Percentiles rank a stretch among this genome's conserved stretches.
Conservation (phyloP, 2,888 invertebrate species). For the Charanyca ferruginea region DNA sequence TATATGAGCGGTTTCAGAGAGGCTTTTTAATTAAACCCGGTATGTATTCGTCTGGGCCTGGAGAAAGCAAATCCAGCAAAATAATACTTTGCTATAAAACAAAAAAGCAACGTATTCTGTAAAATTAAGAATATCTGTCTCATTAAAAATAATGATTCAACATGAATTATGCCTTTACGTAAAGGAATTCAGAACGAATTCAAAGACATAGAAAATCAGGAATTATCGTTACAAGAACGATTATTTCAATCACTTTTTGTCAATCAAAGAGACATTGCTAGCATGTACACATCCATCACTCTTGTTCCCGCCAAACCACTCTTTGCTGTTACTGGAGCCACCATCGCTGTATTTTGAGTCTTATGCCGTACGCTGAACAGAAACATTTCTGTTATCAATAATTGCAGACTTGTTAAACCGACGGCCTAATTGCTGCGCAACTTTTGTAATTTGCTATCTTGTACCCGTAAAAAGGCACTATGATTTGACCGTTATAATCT, state of each 20-base stretch:
- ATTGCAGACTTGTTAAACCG: conserved; percentile 56
- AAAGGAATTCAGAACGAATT: conserved; percentile 39
- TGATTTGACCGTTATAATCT: conserved; percentile 83
- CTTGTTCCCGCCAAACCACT: conserved; percentile 43
- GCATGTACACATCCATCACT: conserved; percentile 65
- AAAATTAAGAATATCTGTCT: background rate
- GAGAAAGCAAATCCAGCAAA: conserved; percentile 1
- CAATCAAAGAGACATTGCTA: conserved; percentile 59
- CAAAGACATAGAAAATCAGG: conserved; percentile 37
- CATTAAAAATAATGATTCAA: conserved; percentile 37
- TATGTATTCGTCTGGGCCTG: conserved; percentile 8
- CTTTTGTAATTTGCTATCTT: conserved; percentile 72
- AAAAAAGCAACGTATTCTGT: background rate
- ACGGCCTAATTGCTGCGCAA: conserved; percentile 70
- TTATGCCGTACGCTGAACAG: conserved; percentile 49
- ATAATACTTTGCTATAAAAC: background rate
- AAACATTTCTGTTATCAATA: conserved; percentile 60
- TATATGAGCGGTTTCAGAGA: conserved; percentile 10
- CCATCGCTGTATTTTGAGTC: conserved; percentile 56
- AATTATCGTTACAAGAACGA: conserved; percentile 53
- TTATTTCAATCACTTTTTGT: conserved; percentile 66
- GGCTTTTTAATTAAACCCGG: background rate
- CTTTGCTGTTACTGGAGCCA: conserved; percentile 41
- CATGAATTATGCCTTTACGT: conserved; percentile 8
- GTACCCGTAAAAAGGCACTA: conserved; percentile 75